Conservation (phyloP, 2,113 vertebrate genomes). For the Lagopus leucura region DNA sequence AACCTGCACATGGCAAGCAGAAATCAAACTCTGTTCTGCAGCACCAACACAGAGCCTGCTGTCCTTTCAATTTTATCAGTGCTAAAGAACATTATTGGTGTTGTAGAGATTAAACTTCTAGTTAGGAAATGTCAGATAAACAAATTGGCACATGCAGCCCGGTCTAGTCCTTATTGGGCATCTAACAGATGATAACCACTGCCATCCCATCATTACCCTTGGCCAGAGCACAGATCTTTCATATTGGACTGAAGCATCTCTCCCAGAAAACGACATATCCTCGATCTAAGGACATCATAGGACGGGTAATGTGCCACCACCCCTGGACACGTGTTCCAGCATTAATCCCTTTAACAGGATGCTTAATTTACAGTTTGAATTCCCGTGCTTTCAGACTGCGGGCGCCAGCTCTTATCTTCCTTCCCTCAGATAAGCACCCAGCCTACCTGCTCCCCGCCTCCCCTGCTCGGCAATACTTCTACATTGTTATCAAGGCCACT, state of each 20-base stretch:
- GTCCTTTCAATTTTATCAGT: neutral
- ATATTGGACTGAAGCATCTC: neutral
- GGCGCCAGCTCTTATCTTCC: neutral
- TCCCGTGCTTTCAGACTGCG: neutral
- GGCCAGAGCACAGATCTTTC: neutral
- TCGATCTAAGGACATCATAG: neutral
- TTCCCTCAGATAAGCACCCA: neutral
- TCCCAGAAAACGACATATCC: neutral
- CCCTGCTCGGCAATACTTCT: neutral
- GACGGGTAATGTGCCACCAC: neutral
- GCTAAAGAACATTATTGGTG: neutral
- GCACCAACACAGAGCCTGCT: neutral
- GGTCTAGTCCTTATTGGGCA: neutral
- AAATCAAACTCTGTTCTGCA: neutral
- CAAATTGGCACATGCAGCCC: neutral
- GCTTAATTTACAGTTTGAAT: neutral
- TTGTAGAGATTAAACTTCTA: neutral
- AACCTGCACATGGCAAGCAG: neutral
- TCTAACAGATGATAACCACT: neutral
- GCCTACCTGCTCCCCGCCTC: neutral
- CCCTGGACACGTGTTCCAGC: neutral
- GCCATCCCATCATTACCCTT: neutral
- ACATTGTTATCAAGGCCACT: neutral
- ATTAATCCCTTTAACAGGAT: neutral
- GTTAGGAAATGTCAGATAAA: constrained; percentile 2